Base-by-base conservation (phyloP, 2,113 vertebrate genomes). In the Mellivora capensis region DNA sequence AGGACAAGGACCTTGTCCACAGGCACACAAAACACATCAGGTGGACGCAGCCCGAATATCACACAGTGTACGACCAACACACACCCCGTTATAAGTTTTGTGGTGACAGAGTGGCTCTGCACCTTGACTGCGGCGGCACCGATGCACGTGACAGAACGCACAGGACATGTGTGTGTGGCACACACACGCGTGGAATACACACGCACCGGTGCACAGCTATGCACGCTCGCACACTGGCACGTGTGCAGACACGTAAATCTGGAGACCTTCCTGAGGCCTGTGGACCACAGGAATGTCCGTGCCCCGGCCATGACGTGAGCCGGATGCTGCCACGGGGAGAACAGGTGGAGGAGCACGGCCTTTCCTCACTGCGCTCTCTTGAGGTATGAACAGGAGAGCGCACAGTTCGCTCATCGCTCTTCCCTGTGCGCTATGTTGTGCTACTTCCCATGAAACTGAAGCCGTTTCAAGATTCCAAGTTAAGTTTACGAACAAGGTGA, bases 251-350 rank as follows among this genome's bases (percentile, higher is more conserved):
- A 27, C 3, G 3, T 3, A 4, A 37, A 52, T 25, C 15, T 18
- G 76, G 82, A 57, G 29, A 23, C 13, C 39, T 6, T 31, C 8
- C 14, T 2, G 57, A 23, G 11, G 3, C 8, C 81, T 6, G n/a
- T 4, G 20, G 25, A 14, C 1, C 4, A 0, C 10, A 23, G 62
- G 62, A 2, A 52, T 0, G 1, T 62, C 37, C 1, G 4, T 1
- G 1, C 6, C 54, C 67, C 1, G 37, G 39, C 8, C 7, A 31
- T 27, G 49, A 31, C 27, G 61, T 23, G 9, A 12, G 0, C 7
- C 2, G 4, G 39, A 34, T 0, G 12, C 7, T 12, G 2, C 21
- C 7, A 4, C 0, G 2, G 0, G 21, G 49, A 25, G 25, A 67
- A 27, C 1, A 7, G 37, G 29, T 34, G 29, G 71, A 67, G 57